Percentiles rank a stretch among this genome's conserved stretches.
These are phyloP conservation scores for Eristalis tenax DNA, from an alignment of 2,888 invertebrate species.

Conservation along the genomic window DNA sequence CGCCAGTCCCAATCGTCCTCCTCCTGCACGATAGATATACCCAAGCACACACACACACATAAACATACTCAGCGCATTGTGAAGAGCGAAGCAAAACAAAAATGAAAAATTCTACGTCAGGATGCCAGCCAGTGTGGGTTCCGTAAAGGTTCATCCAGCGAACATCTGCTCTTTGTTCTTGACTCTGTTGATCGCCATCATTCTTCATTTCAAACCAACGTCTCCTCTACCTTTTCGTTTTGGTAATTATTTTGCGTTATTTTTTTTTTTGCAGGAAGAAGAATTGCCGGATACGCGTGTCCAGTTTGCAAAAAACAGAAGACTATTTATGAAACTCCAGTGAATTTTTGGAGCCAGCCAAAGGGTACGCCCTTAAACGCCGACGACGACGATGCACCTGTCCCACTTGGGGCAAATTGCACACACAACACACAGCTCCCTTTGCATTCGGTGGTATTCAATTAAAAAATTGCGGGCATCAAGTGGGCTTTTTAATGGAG, in stretches of 20 bases:
- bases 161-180: conserved; percentile 59
- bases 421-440: not conserved
- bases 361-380: conserved; percentile 21
- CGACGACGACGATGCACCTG: conserved; percentile 52
- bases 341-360: conserved; percentile 21
- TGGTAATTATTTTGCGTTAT: not conserved
- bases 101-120: conserved; percentile 16
- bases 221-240: conserved; percentile 1
- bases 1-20: conserved; percentile 33
- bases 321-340: not conserved
- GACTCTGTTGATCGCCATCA: conserved; percentile 39
- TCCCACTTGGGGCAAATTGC: not conserved
- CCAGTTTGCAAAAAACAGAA: conserved; percentile 21
- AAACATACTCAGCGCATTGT: not conserved
- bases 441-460: conserved; percentile 23
- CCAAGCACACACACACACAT: not conserved
- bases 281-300: conserved; percentile 6
- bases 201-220: conserved; percentile 31
- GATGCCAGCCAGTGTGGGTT: conserved; percentile 46
- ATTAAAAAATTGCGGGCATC: conserved; percentile 16
- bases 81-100: conserved; percentile 6
- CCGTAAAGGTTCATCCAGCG: conserved; percentile 26
- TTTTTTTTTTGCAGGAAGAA: conserved; percentile 19
- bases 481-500: conserved; percentile 22
- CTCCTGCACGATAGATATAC: conserved; percentile 49